Conservation (phyloP, 2,888 invertebrate genomes). For the Drosophila lacicola region DNA sequence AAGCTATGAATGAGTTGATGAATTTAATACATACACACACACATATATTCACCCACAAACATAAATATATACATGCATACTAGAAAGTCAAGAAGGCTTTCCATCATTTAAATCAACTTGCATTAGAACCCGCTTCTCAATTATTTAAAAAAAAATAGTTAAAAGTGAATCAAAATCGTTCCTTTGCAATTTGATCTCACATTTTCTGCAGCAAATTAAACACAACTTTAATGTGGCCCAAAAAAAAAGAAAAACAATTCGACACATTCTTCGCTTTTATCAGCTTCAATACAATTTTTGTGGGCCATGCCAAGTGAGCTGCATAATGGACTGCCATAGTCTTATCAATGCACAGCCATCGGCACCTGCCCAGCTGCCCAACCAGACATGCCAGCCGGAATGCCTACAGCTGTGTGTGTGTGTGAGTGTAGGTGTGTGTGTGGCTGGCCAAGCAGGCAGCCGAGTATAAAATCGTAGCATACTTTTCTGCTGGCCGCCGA, state of each 20-base stretch:
- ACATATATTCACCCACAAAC: not conserved
- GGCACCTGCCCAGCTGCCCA: conserved; percentile 26
- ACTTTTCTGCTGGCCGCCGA: conserved; percentile 52
- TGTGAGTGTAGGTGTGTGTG: too few relatives aligned
- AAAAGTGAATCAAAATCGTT: too few relatives aligned
- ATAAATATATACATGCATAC: not conserved
- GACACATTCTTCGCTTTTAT: conserved; percentile 43
- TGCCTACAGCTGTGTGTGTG: conserved; percentile 8
- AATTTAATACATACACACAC: not conserved
- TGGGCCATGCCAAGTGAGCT: conserved; percentile 66
- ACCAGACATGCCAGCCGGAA: conserved; percentile 13
- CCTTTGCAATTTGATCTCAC: conserved; percentile 3
- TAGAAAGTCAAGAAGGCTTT: too few relatives aligned
- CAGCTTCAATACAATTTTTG: conserved; percentile 48
- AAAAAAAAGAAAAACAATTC: conserved; percentile 24
- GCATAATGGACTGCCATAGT: conserved; percentile 72
- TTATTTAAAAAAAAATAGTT: too few relatives aligned
- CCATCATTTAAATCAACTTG: too few relatives aligned
- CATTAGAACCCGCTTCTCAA: too few relatives aligned
- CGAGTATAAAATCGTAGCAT: conserved; percentile 60
- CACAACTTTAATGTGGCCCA: conserved; percentile 15
- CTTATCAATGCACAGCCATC: conserved; percentile 71
- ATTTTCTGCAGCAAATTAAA: conserved; percentile 2
- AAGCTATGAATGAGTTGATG: too few relatives aligned
- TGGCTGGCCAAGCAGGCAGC: conserved; percentile 24